Percentiles rank a stretch among this genome's conserved stretches.
Conservation (phyloP, 2,797 vertebrate genomes). For the Phalanger gymnotis region DNA sequence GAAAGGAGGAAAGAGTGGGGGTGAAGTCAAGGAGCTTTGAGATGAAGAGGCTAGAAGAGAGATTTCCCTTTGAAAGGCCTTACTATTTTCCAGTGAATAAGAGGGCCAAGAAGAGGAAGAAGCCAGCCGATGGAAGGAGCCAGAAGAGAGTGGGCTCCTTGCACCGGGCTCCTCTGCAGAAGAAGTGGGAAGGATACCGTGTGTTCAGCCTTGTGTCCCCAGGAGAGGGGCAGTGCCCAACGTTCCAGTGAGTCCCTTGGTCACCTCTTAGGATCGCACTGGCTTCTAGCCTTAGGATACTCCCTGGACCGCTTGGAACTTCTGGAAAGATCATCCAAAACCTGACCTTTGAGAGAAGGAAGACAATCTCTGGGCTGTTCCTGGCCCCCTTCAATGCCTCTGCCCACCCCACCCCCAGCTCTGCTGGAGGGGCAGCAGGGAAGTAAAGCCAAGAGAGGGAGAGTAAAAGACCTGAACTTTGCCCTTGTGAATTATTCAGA, state of each 20-base stretch:
- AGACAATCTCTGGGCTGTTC: neutral
- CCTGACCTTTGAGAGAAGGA: neutral
- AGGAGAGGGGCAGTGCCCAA: neutral
- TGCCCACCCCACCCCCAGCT: neutral
- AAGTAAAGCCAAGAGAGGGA: neutral
- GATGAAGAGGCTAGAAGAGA: neutral
- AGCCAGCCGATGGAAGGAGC: no score
- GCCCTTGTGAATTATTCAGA: neutral
- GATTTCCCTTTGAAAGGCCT: neutral
- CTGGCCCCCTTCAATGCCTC: accelerated
- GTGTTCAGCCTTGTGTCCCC: neutral
- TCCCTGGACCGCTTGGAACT: neutral
- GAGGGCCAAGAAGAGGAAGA: neutral
- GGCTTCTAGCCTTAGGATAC: neutral
- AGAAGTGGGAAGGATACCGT: neutral
- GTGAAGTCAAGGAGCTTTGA: neutral
- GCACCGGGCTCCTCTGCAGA: no score
- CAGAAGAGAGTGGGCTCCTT: no score
- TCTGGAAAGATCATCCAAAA: no score
- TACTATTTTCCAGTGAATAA: neutral
- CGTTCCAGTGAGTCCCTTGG: neutral
- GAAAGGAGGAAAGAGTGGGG: neutral
- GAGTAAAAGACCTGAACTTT: neutral
- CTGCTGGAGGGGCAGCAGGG: neutral
- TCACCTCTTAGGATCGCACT: neutral